Conservation (phyloP, 2,888 invertebrate genomes). For the Epistrophe eligans region DNA sequence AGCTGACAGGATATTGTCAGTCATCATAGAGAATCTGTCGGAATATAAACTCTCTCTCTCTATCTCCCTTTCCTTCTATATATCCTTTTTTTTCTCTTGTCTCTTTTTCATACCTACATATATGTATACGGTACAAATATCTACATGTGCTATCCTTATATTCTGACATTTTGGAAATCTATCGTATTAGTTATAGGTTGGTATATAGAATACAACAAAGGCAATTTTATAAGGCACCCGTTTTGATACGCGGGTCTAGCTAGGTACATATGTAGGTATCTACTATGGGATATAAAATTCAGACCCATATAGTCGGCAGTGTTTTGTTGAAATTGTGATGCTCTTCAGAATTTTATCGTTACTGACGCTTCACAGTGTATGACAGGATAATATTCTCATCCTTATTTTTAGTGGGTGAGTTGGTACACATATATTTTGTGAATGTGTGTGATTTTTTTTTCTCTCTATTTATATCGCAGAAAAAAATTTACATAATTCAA, state of each 20-base stretch:
- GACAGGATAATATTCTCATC: constrained; percentile 53
- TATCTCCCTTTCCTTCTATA: not conserved
- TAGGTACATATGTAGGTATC: no score
- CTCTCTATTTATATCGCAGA: constrained; percentile 22
- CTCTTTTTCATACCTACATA: no score
- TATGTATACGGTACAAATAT: no score
- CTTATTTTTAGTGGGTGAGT: not conserved
- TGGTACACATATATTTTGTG: not conserved
- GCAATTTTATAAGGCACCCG: constrained; percentile 52
- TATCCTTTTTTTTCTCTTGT: no score
- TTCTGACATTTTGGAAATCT: constrained; percentile 66
- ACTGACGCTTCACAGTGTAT: constrained; percentile 56
- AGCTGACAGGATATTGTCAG: constrained; percentile 75
- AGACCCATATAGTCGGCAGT: not conserved
- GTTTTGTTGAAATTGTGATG: constrained; percentile 56
- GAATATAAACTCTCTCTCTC: constrained; percentile 56
- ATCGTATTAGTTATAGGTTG: constrained; percentile 60
- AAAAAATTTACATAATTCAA: constrained; percentile 72
- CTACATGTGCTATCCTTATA: constrained; percentile 27
- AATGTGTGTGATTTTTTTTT: constrained; percentile 10
- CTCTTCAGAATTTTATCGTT: constrained; percentile 62
- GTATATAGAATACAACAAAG: constrained; percentile 53
- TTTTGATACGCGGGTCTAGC: not conserved
- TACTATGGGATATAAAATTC: constrained; percentile 1
- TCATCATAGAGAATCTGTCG: constrained; percentile 71